Evolutionary conservation across 2,888 invertebrate species (phyloP).

Genomic region (Prosopocoilus inquinatus): DNA sequence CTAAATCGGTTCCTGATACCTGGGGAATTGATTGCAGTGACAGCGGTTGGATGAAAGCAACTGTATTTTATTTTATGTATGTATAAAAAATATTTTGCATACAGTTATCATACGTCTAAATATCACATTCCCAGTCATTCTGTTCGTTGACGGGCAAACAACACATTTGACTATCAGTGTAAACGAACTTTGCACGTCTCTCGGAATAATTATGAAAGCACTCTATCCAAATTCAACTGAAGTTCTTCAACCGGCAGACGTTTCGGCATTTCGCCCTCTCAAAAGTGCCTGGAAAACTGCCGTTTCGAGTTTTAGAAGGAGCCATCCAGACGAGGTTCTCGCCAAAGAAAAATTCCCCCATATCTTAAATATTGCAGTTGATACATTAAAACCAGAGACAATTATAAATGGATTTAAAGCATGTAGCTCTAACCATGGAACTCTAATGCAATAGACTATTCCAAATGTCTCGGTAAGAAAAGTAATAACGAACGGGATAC

Average conservation of each 20-base stretch:
- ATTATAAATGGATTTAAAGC: conserved; percentile 27
- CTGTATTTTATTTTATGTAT: conserved; percentile 45
- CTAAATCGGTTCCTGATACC: too few relatives aligned
- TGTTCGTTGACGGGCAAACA: conserved; percentile 40
- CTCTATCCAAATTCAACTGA: too few relatives aligned
- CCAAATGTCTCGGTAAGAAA: conserved; percentile 21
- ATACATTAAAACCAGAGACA: conserved; percentile 1
- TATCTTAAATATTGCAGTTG: conserved; percentile 8
- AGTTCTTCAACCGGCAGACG: too few relatives aligned
- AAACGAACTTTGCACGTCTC: too few relatives aligned
- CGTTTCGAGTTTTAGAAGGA: conserved; percentile 8
- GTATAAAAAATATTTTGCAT: conserved; percentile 33
- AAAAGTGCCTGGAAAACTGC: conserved; percentile 20
- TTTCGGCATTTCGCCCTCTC: too few relatives aligned
- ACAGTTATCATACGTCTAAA: conserved; percentile 28
- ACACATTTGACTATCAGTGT: conserved; percentile 8
- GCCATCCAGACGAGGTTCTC: conserved; percentile 3
- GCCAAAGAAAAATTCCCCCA: conserved; percentile 20
- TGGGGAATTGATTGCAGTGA: conserved; percentile 45
- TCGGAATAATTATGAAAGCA: too few relatives aligned
- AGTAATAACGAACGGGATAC: too few relatives aligned
- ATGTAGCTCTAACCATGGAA: conserved; percentile 29
- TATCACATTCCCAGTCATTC: conserved; percentile 37
- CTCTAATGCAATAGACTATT: conserved; percentile 23
- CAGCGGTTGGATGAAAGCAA: conserved; percentile 47